Conservation (phyloP, 1,140 invertebrate genomes). For the Acromyrmex charruanus region DNA sequence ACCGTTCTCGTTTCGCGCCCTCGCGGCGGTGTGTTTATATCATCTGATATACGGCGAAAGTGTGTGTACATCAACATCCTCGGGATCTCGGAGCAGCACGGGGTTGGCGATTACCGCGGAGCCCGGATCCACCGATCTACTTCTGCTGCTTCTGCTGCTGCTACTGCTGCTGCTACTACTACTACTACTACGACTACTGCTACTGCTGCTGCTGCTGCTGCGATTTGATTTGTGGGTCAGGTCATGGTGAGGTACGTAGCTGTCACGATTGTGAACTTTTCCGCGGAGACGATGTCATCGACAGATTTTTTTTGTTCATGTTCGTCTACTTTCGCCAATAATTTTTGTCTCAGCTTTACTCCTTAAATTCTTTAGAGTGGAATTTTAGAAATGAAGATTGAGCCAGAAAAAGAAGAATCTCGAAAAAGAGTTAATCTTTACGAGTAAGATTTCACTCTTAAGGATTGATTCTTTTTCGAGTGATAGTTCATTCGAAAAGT, state of each 20-base stretch:
- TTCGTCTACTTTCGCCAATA: too few species aligned
- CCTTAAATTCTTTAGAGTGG: too few species aligned
- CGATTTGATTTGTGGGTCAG: conserved; percentile 74
- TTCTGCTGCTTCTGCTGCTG: not conserved
- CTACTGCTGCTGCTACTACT: too few species aligned
- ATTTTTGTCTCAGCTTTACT: too few species aligned
- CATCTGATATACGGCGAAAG: conserved; percentile 63
- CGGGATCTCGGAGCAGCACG: conserved; percentile 61
- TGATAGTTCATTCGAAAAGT: too few species aligned
- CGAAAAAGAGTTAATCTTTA: too few species aligned
- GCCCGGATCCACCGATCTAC: conserved; percentile 8
- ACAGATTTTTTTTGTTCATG: not conserved
- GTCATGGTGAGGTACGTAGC: conserved; percentile 83
- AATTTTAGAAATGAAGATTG: too few species aligned
- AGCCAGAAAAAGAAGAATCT: too few species aligned
- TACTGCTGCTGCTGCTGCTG: conserved; percentile 6
- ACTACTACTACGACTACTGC: too few species aligned
- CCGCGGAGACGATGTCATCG: not conserved
- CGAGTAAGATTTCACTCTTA: too few species aligned
- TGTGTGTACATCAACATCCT: conserved; percentile 59
- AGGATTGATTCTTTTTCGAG: too few species aligned
- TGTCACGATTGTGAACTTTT: conserved; percentile 22
- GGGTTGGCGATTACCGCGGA: conserved; percentile 54
- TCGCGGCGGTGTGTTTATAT: conserved; percentile 52
- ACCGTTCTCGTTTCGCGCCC: conserved; percentile 34